Base-by-base conservation (phyloP, 2,113 vertebrate genomes). In the Anguilla rostrata region DNA sequence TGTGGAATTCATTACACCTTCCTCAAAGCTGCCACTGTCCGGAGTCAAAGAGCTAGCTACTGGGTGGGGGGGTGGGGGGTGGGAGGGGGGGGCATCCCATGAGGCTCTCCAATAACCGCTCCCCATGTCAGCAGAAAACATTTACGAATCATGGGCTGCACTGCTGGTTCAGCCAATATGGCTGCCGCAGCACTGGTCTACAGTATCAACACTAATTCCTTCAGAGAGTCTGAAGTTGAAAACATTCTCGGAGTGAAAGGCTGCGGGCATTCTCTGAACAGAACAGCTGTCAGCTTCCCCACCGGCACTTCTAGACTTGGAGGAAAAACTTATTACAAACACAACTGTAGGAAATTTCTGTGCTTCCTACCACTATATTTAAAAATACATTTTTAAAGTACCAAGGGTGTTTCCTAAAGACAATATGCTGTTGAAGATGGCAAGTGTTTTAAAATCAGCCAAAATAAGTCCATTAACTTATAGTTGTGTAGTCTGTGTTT, bases 1-100 rank as follows among this genome's bases (percentile, higher is more conserved):
- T 85, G 78, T 80, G 84, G 75, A 56, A 85, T 85, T 80, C 43
- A 85, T 85, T 85, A 85, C 46, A 40, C 60, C 49, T n/a, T 26
- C 22, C 39, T 66, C 39, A 84, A 75, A 84, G 83, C 83, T 84
- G 43, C 75, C 49, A 80, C n/a, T 71, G 84, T 49, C 71, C 75
- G 34, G 66, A n/a, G 26, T 78, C 12, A 56, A 39, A 41, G 78
- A 85, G 34, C 83, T 84, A 63, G 39, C 63, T 84, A 71, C n/a
- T 85, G 84, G 75, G 60, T 1, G 79, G 8, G 43, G 29, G 39
- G 26, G 39, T 22, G 81, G 84, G 75, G 60, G 3, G 79, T 6
- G 43, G 29, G 39, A 39, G 39, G 41, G 56, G 56, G 15, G 39
- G 15, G 4, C 18, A 43, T 81, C 84, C 71, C 84, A 80, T 39